Evolutionary conservation across 2,797 vertebrate genomes (phyloP).

Genomic region (Phataginus tetradactyla): DNA sequence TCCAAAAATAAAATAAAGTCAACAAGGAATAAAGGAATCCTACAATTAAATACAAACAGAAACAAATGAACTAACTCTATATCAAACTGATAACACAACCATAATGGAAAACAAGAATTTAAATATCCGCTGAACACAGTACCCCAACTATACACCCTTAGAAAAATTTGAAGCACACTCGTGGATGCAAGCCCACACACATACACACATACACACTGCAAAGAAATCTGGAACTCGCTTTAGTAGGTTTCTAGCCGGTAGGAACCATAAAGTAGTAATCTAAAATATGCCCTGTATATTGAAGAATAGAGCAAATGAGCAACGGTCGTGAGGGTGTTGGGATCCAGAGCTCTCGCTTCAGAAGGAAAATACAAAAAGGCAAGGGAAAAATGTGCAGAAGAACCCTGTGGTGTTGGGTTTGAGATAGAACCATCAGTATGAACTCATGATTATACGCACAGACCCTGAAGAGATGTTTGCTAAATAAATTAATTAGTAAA

Average conservation of each 20-base stretch:
- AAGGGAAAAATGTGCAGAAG: background rate
- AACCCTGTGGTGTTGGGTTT: background rate
- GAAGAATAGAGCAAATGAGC: background rate
- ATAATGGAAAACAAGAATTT: background rate
- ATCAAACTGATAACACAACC: background rate
- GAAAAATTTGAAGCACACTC: background rate
- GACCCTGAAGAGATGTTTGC: background rate
- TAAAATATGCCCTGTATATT: background rate
- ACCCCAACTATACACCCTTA: background rate
- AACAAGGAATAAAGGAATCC: background rate
- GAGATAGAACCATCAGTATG: background rate
- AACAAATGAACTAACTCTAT: background rate
- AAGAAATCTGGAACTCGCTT: background rate
- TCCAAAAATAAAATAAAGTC: background rate
- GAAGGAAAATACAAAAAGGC: background rate
- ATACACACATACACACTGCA: background rate
- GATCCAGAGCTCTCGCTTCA: background rate
- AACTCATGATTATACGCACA: background rate
- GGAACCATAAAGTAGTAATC: background rate
- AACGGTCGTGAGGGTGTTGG: background rate
- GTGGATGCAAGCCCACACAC: background rate
- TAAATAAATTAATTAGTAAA: background rate
- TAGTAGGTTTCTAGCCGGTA: background rate
- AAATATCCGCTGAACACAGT: background rate
- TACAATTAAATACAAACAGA: background rate